Conservation (phyloP, 2,888 invertebrate genomes). For the Dermolepida albohirtum region DNA sequence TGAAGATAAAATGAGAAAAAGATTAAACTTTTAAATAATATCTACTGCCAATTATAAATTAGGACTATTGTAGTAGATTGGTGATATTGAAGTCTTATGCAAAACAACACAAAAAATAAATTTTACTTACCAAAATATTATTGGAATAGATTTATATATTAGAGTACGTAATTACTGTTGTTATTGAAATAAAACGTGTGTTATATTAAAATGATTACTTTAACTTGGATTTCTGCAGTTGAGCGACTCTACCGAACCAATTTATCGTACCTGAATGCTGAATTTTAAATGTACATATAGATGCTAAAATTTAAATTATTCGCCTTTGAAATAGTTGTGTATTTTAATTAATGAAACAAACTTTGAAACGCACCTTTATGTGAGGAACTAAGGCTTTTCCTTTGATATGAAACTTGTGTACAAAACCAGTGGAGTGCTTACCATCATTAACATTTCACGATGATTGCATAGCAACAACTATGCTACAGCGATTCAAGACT, state of each 20-base stretch:
- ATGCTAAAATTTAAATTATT: constrained; percentile 11
- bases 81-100: constrained; percentile 67
- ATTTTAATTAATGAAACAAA: no score
- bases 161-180: constrained; percentile 33
- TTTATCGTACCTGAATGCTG: constrained; percentile 24
- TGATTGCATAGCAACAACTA: no score
- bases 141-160: constrained; percentile 50
- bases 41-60: constrained; percentile 63
- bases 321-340: no score
- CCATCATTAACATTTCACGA: no score
- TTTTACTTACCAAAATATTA: constrained; percentile 48
- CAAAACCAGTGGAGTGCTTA: no score
- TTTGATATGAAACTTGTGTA: no score
- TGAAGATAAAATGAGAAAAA: constrained; percentile 43
- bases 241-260: constrained; percentile 16
- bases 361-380: no score
- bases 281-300: neutral
- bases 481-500: no score
- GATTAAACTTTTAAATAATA: constrained; percentile 53
- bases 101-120: constrained; percentile 54
- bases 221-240: neutral
- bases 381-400: no score
- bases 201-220: constrained; percentile 2
- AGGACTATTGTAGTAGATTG: constrained; percentile 60
- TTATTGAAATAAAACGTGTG: constrained; percentile 24